A percentile compares a stretch with the other conserved stretches of the same genome.
These are phyloP conservation scores for Sinella curviseta DNA, from an alignment of 1,140 invertebrate genomes.

Conservation along the genomic window DNA sequence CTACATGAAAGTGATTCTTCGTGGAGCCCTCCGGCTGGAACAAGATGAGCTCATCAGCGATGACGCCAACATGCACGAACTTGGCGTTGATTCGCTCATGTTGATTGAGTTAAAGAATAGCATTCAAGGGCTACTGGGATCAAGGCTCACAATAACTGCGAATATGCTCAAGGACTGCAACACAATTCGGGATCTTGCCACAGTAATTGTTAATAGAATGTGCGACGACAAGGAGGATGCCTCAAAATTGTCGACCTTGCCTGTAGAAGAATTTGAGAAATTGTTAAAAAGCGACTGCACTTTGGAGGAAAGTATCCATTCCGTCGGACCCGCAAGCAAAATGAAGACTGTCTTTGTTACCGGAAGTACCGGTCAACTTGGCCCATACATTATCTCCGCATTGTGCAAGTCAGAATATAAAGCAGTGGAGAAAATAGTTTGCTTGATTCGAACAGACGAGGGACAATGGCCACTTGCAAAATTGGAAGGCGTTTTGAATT, in stretches of 20 bases:
- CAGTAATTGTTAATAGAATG: neutral
- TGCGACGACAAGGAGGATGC: neutral
- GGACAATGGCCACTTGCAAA: no score
- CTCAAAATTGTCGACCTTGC: neutral
- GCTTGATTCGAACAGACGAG: no score
- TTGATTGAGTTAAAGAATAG: neutral
- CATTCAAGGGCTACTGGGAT: neutral
- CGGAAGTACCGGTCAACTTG: no score
- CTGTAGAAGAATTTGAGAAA: no score
- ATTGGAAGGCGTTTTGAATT: no score
- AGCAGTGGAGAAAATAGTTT: no score
- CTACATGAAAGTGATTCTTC: neutral
- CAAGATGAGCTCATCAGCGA: neutral
- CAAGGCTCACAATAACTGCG: neutral
- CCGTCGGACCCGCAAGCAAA: no score
- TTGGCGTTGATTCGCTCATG: conserved; percentile 11
- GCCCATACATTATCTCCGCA: no score
- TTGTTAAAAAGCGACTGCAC: no score
- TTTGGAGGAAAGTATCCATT: no score
- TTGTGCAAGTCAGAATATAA: no score
- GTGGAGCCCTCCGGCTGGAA: neutral
- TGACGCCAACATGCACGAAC: neutral
- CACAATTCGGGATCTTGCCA: neutral
- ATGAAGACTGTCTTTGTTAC: no score
- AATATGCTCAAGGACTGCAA: conserved; percentile 4